A percentile compares a stretch with the other conserved stretches of the same genome.
phyloP scores from a whole-genome alignment of 2,113 vertebrate genomes.

The Gymnocephalus cernua region DNA sequence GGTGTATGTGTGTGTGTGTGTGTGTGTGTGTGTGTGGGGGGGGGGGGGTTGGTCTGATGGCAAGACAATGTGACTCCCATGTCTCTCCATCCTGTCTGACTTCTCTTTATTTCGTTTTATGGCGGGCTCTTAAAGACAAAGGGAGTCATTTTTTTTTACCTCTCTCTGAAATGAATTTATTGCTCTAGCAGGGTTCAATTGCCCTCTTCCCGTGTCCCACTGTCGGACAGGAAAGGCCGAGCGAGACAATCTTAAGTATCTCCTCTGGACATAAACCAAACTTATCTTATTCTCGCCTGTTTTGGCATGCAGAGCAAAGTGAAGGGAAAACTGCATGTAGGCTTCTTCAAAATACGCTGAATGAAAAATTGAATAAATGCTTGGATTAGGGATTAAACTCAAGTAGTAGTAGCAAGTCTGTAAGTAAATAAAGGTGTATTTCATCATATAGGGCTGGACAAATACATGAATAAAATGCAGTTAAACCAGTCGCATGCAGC shows the following conservation, averaged over 20 bases:
- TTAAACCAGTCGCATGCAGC: neutral
- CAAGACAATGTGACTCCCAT: slow-evolving; percentile 64
- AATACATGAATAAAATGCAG: neutral
- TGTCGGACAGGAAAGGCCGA: slow-evolving; percentile 20
- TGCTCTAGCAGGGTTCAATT: slow-evolving; percentile 56
- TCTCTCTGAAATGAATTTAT: slow-evolving; percentile 71
- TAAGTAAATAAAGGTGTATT: neutral
- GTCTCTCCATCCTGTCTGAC: slow-evolving; percentile 35
- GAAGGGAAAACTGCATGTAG: neutral
- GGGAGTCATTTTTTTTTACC: slow-evolving; percentile 36
- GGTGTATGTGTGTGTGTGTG: too few relatives aligned
- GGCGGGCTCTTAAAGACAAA: slow-evolving; percentile 68
- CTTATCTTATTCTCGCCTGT: neutral
- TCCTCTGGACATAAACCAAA: slow-evolving; percentile 2
- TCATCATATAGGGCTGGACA: too few relatives aligned
- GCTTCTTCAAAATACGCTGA: neutral
- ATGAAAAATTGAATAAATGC: neutral
- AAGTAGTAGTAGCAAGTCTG: neutral
- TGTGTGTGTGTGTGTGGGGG: too few relatives aligned
- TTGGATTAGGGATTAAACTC: too few relatives aligned
- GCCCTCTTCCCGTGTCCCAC: slow-evolving; percentile 57
- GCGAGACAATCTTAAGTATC: neutral
- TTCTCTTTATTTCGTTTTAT: slow-evolving; percentile 55
- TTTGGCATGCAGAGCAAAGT: neutral
- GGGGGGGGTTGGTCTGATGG: slow-evolving; percentile 25